Evolutionary conservation across 2,113 vertebrate genomes (phyloP), one percentile per base, ranked within the genome.

Genomic region (Charadrius vociferus): DNA sequence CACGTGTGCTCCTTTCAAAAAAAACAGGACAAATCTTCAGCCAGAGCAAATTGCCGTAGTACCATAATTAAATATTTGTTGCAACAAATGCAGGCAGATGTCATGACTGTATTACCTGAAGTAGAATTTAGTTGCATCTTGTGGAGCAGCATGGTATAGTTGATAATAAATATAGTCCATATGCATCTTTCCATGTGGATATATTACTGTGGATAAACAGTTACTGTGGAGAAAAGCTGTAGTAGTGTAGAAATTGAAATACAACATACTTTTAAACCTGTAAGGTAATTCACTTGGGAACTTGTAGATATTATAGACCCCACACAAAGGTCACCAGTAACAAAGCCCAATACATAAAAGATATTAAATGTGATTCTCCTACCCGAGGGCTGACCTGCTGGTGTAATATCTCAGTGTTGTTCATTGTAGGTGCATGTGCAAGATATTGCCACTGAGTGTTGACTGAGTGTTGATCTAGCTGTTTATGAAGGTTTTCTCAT

Each of bases 361-460:
- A 2, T 3, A 36, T 61, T 72, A 52, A 30, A 27, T 37, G 8
- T 61, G 34, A 77, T 63, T 26, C 7, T 86, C 7, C 6, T 68
- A 7, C 2, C 1, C 10, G 7, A 49, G 26, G 36, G 18, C 16
- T 84, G 37, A 24, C 7, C 45, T 63, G 27, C 4, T 77, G 12
- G 3, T 65, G 9, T 56, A 18, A 13, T 59, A n/a, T 21, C n/a
- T 88, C 47, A 39, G n/a, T 30, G 27, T 50, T 65, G 41, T 34
- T 68, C 41, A 8, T 36, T 29, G 22, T 5, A 67, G 19, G 12
- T 85, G 3, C 19, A 20, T 1, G 0, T 18, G 9, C 27, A 77
- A 80, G 21, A 27, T 36, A 24, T 9, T 59, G 14, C 30, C 36
- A n/a, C 43, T 20, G 14, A 55, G 18, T 32, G 20, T 16, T 56